Base-by-base conservation (phyloP, 2,797 vertebrate genomes). In the Enteromius thamalakanensis region DNA sequence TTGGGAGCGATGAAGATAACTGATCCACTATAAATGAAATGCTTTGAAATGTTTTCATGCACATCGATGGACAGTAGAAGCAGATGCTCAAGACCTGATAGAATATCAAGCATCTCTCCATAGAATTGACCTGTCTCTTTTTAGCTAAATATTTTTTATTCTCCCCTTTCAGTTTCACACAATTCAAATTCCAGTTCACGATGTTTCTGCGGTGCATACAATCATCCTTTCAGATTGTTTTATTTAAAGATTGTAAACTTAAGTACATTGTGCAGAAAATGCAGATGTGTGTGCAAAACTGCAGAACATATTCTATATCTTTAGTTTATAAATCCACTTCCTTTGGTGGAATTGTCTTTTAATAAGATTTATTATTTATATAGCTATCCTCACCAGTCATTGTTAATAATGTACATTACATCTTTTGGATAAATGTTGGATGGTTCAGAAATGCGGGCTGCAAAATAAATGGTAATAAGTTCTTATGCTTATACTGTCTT, bases 1-100 rank as follows among this genome's bases (percentile, higher is more conserved):
- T 94, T 60, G 93, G 89, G 91, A 94, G 92, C 26, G 94, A 95
- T 1, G 95, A 95, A 88, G 94, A 95, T 49, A 92, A 95, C 89
- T 94, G 86, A 93, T 68, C 64, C 47, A 3, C 29, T 21, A 2
- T 53, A 15, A 77, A 26, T 53, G 77, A 81, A 92, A 40, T 40
- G 40, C 40, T 40, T 7, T 8, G 72, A 32, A 45, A 23, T 67
- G 74, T 65, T 1, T 49, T 19, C 40, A 15, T 70, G 40, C 70
- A 1, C 17, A 6, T 19, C 69, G 29, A 32, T 32, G 34, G 4
- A 34, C 34, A 4, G 34, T 34, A 34, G 40, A 47, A 29, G 7
- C n/a, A 1, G 8, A 47, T 21, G 12, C 12, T 12, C 23, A 62
- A 29, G 58, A 26, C 23, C 58, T 34, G 34, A 34, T 32, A 21